Evolutionary conservation across 2,113 vertebrate genomes (phyloP).

Genomic region (Amphiprion ocellaris): DNA sequence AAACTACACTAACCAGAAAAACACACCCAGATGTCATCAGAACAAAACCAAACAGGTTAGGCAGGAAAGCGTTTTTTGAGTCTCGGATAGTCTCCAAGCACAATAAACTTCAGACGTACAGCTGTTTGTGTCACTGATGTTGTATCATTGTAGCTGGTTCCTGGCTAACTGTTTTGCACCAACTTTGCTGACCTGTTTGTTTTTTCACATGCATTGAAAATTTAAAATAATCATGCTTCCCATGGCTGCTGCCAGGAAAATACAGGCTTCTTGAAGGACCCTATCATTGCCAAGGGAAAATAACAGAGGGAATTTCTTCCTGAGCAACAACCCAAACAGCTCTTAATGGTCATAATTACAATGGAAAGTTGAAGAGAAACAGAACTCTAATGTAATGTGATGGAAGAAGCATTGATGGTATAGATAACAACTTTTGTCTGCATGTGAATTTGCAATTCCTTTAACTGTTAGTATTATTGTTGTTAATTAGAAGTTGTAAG

Average conservation of each 20-base stretch:
- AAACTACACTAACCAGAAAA: not conserved
- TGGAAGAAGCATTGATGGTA: constrained; percentile 5
- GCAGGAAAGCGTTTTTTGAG: not conserved
- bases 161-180: not conserved
- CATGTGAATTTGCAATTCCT: constrained; percentile 9
- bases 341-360: constrained; percentile 42
- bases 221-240: constrained; percentile 47
- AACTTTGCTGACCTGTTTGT: constrained; percentile 23
- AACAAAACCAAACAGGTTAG: not conserved
- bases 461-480: not conserved
- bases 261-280: constrained; percentile 47
- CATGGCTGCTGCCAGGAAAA: constrained; percentile 71
- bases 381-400: constrained; percentile 22
- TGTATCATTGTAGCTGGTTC: not conserved
- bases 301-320: constrained; percentile 46
- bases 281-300: constrained; percentile 63
- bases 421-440: not conserved
- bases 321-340: constrained; percentile 56
- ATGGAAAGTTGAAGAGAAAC: constrained; percentile 37
- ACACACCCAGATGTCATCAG: not conserved
- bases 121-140: not conserved
- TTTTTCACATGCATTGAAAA: constrained; percentile 29
- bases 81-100: constrained; percentile 24
- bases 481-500: constrained; percentile 9
- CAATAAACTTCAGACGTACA: not conserved